A percentile compares a stretch with the other conserved stretches of the same genome.
Evolutionary conservation across 2,888 invertebrate genomes (phyloP).

Genomic region (Boloria euphrosyne): DNA sequence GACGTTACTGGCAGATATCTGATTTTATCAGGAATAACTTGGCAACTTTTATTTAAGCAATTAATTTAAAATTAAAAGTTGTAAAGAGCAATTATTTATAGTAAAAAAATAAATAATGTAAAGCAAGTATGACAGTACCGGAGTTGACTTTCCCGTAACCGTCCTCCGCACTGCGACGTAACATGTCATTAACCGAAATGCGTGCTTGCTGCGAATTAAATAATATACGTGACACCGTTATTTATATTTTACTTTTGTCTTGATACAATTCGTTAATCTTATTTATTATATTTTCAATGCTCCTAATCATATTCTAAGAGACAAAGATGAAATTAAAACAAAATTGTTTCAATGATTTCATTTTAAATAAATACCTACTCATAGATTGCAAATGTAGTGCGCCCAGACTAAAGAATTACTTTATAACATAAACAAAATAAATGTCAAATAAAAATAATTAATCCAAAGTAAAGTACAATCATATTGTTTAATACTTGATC

Average conservation of each 20-base stretch:
- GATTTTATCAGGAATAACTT: too few relatives aligned
- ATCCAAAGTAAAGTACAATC: too few relatives aligned
- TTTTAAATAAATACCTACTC: not conserved
- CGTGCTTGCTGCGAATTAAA: slow-evolving; percentile 51
- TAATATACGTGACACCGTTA: slow-evolving; percentile 53
- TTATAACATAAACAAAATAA: too few relatives aligned
- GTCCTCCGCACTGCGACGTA: slow-evolving; percentile 62
- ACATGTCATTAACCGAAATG: slow-evolving; percentile 65
- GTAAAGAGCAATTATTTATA: not conserved
- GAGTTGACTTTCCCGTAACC: slow-evolving; percentile 50
- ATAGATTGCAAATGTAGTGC: slow-evolving; percentile 8
- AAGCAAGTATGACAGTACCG: slow-evolving; percentile 25
- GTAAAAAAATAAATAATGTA: slow-evolving; percentile 21
- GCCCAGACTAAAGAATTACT: too few relatives aligned
- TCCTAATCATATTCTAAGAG: slow-evolving; percentile 16
- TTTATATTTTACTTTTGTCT: slow-evolving; percentile 59
- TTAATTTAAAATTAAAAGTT: too few relatives aligned
- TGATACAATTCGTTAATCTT: slow-evolving; percentile 46
- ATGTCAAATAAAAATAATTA: too few relatives aligned
- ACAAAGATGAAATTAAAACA: slow-evolving; percentile 9
- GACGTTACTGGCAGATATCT: too few relatives aligned
- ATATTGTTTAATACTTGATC: not conserved
- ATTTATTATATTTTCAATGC: slow-evolving; percentile 28
- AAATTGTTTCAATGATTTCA: not conserved
- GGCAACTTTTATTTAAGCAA: too few relatives aligned